Percentiles rank a stretch among this genome's conserved stretches.
Conservation (phyloP, 2,113 vertebrate species). For the Telmatochromis sp. region DNA sequence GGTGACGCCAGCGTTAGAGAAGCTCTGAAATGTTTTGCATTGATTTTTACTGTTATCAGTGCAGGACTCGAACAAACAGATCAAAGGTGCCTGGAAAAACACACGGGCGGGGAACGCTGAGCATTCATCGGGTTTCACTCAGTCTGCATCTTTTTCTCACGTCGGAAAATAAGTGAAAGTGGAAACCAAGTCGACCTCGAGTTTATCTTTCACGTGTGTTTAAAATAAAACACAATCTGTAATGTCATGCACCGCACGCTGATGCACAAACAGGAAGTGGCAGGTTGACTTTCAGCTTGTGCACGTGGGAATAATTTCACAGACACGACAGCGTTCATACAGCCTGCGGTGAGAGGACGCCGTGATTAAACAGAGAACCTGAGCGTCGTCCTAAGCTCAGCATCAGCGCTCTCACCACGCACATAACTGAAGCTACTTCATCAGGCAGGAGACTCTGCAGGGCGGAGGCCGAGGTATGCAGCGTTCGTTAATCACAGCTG, state of each 20-base stretch:
- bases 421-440: not conserved
- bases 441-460: not conserved
- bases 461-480: not conserved
- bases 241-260: not conserved
- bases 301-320: not conserved
- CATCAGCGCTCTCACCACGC: not conserved
- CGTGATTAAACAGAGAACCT: not conserved
- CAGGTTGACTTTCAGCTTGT: not conserved
- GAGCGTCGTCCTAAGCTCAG: not conserved
- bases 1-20: not conserved
- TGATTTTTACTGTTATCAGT: not conserved
- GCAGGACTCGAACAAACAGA: not conserved
- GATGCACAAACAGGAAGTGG: not conserved
- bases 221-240: not conserved
- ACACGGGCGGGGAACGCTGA: not conserved
- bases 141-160: not conserved
- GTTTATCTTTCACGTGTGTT: not conserved
- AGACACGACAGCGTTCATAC: not conserved
- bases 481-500: not conserved
- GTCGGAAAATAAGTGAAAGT: not conserved
- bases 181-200: not conserved
- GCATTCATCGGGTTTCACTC: not conserved
- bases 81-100: not conserved
- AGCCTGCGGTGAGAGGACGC: not conserved
- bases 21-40: not conserved